Percentiles rank a stretch among this genome's conserved stretches.
Evolutionary conservation across 2,888 invertebrate species (phyloP).

Genomic region (Microctonus aethiopoides): DNA sequence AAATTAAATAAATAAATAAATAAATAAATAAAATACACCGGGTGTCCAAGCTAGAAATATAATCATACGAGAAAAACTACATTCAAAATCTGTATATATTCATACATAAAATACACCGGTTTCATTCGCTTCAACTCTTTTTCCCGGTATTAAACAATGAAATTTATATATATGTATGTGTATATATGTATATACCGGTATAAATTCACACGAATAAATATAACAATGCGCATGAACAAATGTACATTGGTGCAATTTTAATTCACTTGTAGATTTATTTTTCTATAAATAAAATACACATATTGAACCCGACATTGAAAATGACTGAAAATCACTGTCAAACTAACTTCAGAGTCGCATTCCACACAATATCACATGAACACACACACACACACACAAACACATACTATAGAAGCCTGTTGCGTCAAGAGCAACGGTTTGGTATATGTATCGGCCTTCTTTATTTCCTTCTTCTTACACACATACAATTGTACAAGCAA

Average conservation of each 20-base stretch:
- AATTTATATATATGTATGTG: too few relatives aligned
- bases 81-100: neutral
- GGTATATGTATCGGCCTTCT: neutral
- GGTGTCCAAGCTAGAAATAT: neutral
- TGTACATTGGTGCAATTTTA: neutral
- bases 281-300: too few relatives aligned
- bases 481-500: neutral
- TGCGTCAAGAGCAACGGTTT: slow-evolving; percentile 25
- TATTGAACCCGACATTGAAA: neutral
- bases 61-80: neutral
- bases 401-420: slow-evolving; percentile 25
- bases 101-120: neutral
- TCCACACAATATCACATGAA: too few relatives aligned
- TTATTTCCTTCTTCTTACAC: neutral
- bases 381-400: too few relatives aligned
- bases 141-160: neutral
- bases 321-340: slow-evolving; percentile 27
- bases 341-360: slow-evolving; percentile 23
- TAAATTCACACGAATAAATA: neutral
- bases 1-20: neutral
- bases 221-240: neutral
- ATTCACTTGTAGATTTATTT: neutral
- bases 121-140: neutral
- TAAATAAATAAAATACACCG: neutral
- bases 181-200: neutral